These are phyloP conservation scores for Ageneiosus marmoratus DNA, from an alignment of 2,113 vertebrate genomes.

Conservation along the genomic window DNA sequence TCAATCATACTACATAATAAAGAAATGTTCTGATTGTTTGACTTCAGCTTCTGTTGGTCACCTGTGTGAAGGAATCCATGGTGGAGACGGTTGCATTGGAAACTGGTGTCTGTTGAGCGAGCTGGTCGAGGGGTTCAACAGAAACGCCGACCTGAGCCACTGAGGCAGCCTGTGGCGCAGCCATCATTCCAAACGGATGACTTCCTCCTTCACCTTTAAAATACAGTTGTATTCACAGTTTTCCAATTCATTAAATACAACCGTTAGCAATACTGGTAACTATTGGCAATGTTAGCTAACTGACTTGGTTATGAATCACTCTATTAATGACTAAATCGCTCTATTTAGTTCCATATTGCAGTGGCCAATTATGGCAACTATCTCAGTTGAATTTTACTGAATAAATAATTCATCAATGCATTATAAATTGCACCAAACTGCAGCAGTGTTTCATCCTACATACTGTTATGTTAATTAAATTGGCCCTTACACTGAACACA, in stretches of 20 bases:
- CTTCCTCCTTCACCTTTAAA: conserved; percentile 81
- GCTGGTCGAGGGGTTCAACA: conserved; percentile 85
- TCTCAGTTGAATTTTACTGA: too few species aligned
- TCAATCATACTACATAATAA: not conserved
- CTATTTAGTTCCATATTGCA: not conserved
- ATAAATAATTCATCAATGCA: too few species aligned
- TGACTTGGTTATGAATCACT: not conserved
- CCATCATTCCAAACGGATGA: conserved; percentile 87
- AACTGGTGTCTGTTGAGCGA: conserved; percentile 91
- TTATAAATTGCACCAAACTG: too few species aligned
- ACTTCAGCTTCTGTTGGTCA: conserved; percentile 51
- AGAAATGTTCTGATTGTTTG: not conserved
- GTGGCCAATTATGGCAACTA: too few species aligned
- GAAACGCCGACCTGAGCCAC: conserved; percentile 95
- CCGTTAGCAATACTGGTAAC: too few species aligned
- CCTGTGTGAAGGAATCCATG: conserved; percentile 89
- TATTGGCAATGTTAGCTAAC: not conserved
- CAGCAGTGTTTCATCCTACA: too few species aligned
- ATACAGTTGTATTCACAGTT: too few species aligned
- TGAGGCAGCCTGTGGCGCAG: conserved; percentile 75
- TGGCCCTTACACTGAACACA: too few species aligned
- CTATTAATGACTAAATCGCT: too few species aligned
- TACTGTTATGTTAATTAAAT: too few species aligned
- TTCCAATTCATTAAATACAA: too few species aligned
- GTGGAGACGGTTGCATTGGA: conserved; percentile 85